These are phyloP conservation scores for Tragulus kanchil DNA, from an alignment of 2,113 vertebrate genomes.

Conservation along the genomic window DNA sequence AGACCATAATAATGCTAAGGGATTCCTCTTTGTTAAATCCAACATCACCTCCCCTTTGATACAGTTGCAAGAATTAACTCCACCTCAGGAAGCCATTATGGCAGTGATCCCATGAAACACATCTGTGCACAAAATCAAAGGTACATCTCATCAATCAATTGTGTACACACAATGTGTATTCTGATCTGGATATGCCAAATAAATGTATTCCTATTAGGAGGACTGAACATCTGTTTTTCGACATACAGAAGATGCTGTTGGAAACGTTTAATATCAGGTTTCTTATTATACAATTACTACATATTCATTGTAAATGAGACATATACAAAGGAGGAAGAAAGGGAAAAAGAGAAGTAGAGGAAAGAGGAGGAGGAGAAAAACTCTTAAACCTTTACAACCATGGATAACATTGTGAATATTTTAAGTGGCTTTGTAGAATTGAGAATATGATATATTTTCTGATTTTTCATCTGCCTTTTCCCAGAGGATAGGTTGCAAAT, in stretches of 20 bases:
- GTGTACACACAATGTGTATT: neutral
- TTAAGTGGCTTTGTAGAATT: neutral
- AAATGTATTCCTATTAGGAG: neutral
- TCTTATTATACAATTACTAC: neutral
- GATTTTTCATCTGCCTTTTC: neutral
- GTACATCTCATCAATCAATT: neutral
- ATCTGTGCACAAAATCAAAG: neutral
- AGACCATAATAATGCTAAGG: neutral
- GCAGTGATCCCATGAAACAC: neutral
- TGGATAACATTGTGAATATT: neutral
- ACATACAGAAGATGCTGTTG: neutral
- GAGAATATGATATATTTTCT: neutral
- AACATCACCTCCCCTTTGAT: neutral
- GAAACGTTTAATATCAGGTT: neutral
- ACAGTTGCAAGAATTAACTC: neutral
- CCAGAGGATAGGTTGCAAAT: neutral
- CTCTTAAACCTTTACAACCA: neutral
- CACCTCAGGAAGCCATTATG: neutral
- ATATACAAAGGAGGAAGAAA: slow-evolving; percentile 5
- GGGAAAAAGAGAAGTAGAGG: neutral
- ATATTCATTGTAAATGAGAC: slow-evolving; percentile 1
- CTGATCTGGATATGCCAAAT: neutral
- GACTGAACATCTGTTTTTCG: neutral
- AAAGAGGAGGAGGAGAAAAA: neutral
- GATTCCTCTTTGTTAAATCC: neutral